Evolutionary conservation across 30 jellyfish, hydroid and myxozoan genomes (phyloP), one percentile per base, ranked within the genome.

Genomic region (Chironex yamaguchii): DNA sequence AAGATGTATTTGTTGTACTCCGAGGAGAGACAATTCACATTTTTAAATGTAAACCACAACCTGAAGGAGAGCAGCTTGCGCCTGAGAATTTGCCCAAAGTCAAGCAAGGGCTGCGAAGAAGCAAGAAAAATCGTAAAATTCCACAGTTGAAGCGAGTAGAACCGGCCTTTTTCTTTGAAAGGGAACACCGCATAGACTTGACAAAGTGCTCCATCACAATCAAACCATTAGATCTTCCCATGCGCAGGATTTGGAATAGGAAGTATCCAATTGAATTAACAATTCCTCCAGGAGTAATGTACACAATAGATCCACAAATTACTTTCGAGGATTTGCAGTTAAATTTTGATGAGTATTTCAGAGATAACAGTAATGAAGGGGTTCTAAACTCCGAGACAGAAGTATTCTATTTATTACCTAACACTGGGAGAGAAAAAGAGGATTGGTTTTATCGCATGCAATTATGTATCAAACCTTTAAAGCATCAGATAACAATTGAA

Each of bases 401-500:
- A 29, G 79, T 4, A 42, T 72, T 94, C 62, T 94, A 89, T 67
- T 29, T 94, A 2, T 85, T 94, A 29, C 94, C 96, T 22, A 89
- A 67, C 76, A 88, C 99, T 36, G 96, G 98, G 36, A 77, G 99
- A 25, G 99, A 95, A 51, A 95, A 95, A 69, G 99, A 95, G 79
- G 97, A 86, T 63, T 91, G 98, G 98, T 95, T 90, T 71, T 95
- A 95, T 76, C 97, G 97, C 52, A 85, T 95, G 95, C 99, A 95
- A 52, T 77, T 94, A 33, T 88, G 97, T 86, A 87, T 76, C 34
- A 69, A 69, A 29, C 96, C 99, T 27, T 74, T 94, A 72, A 94
- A 89, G 52, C 99, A 94, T 72, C 99, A 94, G 51, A 85, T 89
- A 29, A 77, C 97, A 4, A 52, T 78, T 27, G 85, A 33, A 3